phyloP scores from a whole-genome alignment of 2,797 vertebrate genomes.

The Myripristis jacobus region DNA sequence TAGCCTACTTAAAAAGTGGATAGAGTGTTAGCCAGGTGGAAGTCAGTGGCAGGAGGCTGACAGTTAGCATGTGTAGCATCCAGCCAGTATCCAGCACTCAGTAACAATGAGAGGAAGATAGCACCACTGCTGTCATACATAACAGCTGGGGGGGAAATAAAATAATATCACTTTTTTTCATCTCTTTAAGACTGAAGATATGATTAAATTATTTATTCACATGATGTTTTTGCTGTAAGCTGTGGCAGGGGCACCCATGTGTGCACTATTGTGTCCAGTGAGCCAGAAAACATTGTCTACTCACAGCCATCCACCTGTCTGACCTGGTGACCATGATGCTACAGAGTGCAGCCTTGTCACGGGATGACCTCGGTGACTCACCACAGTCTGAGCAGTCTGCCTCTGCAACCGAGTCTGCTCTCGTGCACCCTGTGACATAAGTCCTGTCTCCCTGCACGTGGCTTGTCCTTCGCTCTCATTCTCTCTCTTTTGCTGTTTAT shows the following conservation, averaged over 20 bases:
- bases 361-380: conserved; percentile 64
- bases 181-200: not conserved
- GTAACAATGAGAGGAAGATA: no score
- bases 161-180: no score
- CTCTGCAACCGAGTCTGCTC: conserved; percentile 31
- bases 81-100: no score
- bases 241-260: conserved; percentile 25
- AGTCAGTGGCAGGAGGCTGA: no score
- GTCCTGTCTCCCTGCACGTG: conserved; percentile 44
- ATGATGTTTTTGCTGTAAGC: not conserved
- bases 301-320: conserved; percentile 66
- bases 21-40: no score
- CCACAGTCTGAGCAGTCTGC: conserved; percentile 57
- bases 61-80: no score
- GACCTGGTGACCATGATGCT: conserved; percentile 63
- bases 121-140: no score
- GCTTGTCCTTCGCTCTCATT: conserved; percentile 49
- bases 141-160: no score
- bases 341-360: conserved; percentile 60
- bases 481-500: not conserved
- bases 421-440: conserved; percentile 47
- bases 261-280: conserved; percentile 37
- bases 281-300: conserved; percentile 57
- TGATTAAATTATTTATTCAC: not conserved
- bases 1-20: no score